A percentile compares a stretch with the other conserved stretches of the same genome.
Conservation (phyloP, 2,113 vertebrate species). For the Oncorhynchus masou region DNA sequence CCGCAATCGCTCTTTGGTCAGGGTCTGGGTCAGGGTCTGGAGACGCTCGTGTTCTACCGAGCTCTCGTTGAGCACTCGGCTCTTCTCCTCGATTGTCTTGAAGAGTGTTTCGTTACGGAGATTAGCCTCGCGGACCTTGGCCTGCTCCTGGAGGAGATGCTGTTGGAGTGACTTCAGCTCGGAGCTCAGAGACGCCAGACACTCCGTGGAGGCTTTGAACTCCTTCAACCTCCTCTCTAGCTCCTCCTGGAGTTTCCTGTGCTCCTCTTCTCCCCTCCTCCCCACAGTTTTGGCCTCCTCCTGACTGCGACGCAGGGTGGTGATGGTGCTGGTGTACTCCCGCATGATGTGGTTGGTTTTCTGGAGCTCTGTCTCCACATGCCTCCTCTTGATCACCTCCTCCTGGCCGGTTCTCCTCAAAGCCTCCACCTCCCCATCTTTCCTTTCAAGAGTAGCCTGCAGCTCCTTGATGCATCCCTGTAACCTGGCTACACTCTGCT, state of each 20-base stretch:
- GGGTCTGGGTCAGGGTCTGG: slow-evolving; percentile 81
- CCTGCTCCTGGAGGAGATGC: slow-evolving; percentile 84
- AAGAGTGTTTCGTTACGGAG: slow-evolving; percentile 81
- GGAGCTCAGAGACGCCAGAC: slow-evolving; percentile 69
- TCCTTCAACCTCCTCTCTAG: slow-evolving; percentile 81
- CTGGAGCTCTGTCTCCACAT: slow-evolving; percentile 84
- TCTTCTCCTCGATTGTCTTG: slow-evolving; percentile 85
- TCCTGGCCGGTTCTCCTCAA: slow-evolving; percentile 79
- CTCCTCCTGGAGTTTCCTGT: slow-evolving; percentile 79
- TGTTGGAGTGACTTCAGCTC: slow-evolving; percentile 81
- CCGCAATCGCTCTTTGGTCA: slow-evolving; percentile 85
- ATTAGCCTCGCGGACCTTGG: slow-evolving; percentile 80
- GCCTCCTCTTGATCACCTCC: slow-evolving; percentile 80
- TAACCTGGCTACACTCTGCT: slow-evolving; percentile 79
- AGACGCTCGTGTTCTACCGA: slow-evolving; percentile 80
- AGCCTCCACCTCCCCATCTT: slow-evolving; percentile 81
- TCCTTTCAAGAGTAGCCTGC: slow-evolving; percentile 79
- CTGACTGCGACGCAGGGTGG: slow-evolving; percentile 81
- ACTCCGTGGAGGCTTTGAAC: slow-evolving; percentile 79
- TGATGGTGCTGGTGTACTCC: slow-evolving; percentile 82
- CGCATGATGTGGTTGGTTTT: slow-evolving; percentile 71
- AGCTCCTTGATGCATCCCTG: slow-evolving; percentile 85
- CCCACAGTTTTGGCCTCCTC: slow-evolving; percentile 78
- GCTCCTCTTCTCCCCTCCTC: slow-evolving; percentile 80
- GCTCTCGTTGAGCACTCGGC: slow-evolving; percentile 78